Base-by-base conservation (phyloP, 2,113 vertebrate genomes). In the Corvus moneduloides region DNA sequence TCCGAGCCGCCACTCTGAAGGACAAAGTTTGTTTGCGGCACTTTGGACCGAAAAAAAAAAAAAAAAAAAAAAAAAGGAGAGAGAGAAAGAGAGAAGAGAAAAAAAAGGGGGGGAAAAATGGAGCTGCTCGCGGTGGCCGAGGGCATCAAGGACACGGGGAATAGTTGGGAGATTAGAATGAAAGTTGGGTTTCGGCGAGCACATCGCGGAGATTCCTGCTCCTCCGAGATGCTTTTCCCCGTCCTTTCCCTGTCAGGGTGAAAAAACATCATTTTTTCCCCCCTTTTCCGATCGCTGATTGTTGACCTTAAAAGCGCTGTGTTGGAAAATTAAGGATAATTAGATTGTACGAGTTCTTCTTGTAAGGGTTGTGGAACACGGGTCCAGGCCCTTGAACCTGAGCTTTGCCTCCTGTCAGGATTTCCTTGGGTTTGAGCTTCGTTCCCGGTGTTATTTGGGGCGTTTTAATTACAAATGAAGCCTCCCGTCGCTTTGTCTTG, bases 1-100 rank as follows among this genome's bases (percentile, higher is more conserved):
- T 98, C 97, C 94, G 95, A 98, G 98, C 98, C 98, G 93, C 35
- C 93, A 85, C 97, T 97, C 97, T 96, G 98, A 99, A 99, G 99
- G 99, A 98, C 98, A 99, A 99, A 99, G 98, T 99, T 99, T 98
- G 96, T 97, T 98, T 77, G 87, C 87, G 86, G 93, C 96, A 68
- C 94, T 96, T 96, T 80, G 83, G 33, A 87, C 83, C 68, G 75
- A 11, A 27, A 18, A 32, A 32, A 41, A 37, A 37, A 35, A 37
- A 37, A 37, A 37, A 37, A 30, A 51, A 52, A 9, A 11, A 1
- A 13, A 12, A 4, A 1, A 10, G 21, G 6, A 3, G 18, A 35
- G 5, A 7, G 4, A 5, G 19, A 33, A 2, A 7, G 7, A 35
- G 5, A 22, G 12, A 16, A 3, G 11, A 22, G 8, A 24, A 20